phyloP scores from a whole-genome alignment of 2,888 invertebrate genomes.

The Spodoptera exigua region DNA sequence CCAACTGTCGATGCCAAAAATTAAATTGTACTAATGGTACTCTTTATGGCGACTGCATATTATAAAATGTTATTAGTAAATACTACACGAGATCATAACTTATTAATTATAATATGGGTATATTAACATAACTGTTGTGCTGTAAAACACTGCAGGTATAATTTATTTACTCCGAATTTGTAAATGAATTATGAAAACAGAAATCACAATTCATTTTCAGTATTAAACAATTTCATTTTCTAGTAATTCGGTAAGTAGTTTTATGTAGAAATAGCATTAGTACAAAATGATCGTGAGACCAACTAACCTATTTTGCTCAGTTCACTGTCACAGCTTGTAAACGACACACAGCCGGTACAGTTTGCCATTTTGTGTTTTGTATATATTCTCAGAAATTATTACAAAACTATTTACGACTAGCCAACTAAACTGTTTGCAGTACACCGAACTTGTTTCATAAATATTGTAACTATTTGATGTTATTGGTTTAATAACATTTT shows the following conservation, averaged over 20 bases:
- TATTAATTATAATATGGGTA: too few species aligned
- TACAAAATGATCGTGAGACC: conserved; percentile 10
- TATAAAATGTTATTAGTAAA: too few species aligned
- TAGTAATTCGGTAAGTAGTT: neutral
- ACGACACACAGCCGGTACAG: conserved; percentile 21
- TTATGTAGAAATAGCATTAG: conserved; percentile 19
- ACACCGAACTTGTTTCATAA: neutral
- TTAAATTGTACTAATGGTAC: too few species aligned
- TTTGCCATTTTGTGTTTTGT: conserved; percentile 21
- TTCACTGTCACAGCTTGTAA: conserved; percentile 41
- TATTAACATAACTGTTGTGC: too few species aligned
- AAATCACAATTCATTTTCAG: too few species aligned
- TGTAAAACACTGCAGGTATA: neutral
- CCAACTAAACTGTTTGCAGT: neutral
- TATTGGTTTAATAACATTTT: neutral
- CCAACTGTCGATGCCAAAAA: too few species aligned
- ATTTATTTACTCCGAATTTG: neutral
- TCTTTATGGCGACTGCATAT: too few species aligned
- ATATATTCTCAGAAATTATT: conserved; percentile 23
- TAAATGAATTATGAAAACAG: neutral
- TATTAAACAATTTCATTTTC: too few species aligned
- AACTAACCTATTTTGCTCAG: conserved; percentile 35
- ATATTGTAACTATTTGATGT: neutral
- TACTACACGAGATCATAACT: too few species aligned
- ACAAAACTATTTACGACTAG: conserved; percentile 8